Conservation (phyloP, 2,113 vertebrate genomes). For the Solea senegalensis region DNA sequence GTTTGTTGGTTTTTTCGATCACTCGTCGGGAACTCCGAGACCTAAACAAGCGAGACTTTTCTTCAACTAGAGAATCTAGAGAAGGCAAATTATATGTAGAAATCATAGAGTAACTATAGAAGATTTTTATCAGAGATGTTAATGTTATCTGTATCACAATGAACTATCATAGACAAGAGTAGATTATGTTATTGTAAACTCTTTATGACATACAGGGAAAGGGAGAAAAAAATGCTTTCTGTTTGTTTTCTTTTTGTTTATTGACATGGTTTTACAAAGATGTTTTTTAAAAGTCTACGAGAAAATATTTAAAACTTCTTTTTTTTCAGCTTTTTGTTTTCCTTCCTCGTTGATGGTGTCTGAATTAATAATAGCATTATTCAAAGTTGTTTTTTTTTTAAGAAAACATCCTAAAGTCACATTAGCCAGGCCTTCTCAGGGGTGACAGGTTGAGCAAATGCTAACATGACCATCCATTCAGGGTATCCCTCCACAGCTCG, state of each 20-base stretch:
- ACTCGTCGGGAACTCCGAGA: constrained; percentile 67
- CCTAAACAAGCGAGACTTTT: constrained; percentile 54
- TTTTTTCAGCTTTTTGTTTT: constrained; percentile 41
- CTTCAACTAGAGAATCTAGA: constrained; percentile 69
- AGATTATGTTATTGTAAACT: constrained; percentile 63
- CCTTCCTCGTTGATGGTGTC: constrained; percentile 53
- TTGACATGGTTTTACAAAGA: constrained; percentile 64
- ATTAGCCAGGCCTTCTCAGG: constrained; percentile 77
- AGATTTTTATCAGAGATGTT: constrained; percentile 75
- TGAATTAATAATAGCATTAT: constrained; percentile 62
- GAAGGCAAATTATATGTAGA: constrained; percentile 75
- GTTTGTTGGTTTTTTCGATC: constrained; percentile 54
- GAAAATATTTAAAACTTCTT: constrained; percentile 70
- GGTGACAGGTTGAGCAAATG: constrained; percentile 71
- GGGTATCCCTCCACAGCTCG: constrained; percentile 70
- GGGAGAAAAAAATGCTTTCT: constrained; percentile 46
- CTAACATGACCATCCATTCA: constrained; percentile 74
- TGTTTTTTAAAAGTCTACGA: constrained; percentile 64
- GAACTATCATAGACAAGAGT: constrained; percentile 71
- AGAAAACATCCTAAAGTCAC: constrained; percentile 54
- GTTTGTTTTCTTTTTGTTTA: constrained; percentile 48
- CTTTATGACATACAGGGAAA: constrained; percentile 51
- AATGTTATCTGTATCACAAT: constrained; percentile 76
- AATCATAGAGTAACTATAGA: constrained; percentile 76
- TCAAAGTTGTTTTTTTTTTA: constrained; percentile 60